Evolutionary conservation across 2,113 vertebrate genomes (phyloP).

Genomic region (Melierax canorus): DNA sequence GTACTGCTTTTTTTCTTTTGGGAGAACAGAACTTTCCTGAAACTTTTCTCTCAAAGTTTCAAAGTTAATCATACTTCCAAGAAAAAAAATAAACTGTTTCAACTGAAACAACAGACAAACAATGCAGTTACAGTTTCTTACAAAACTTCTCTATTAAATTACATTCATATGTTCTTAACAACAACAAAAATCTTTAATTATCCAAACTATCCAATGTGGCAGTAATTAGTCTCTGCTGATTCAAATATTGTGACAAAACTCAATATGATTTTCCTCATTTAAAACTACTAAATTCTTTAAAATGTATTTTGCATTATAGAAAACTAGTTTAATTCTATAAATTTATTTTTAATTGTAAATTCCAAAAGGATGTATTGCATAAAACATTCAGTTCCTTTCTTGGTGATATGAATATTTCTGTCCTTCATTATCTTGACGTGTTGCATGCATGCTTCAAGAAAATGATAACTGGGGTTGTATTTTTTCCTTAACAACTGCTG

Average conservation of each 20-base stretch:
- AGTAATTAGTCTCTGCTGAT: constrained; percentile 25
- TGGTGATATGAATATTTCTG: neutral
- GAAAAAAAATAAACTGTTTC: neutral
- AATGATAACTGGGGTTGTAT: neutral
- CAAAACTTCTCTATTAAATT: constrained; percentile 52
- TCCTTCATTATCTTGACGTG: neutral
- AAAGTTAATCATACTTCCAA: neutral
- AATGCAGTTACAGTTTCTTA: constrained; percentile 43
- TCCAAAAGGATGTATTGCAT: neutral
- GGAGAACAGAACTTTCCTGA: neutral
- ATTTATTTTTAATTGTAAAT: neutral
- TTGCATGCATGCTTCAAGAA: neutral
- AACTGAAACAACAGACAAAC: constrained; percentile 32
- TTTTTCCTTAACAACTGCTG: neutral
- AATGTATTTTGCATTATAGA: neutral
- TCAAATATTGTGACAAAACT: constrained; percentile 5
- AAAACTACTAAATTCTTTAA: neutral
- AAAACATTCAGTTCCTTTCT: neutral
- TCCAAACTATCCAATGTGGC: constrained; percentile 43
- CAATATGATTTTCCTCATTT: neutral
- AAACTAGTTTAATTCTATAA: neutral
- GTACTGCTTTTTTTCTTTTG: neutral
- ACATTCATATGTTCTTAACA: constrained; percentile 47
- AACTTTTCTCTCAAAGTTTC: constrained; percentile 1
- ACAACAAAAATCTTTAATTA: constrained; percentile 50